Base-by-base conservation (phyloP, 2,797 vertebrate species). In the Pampus argenteus region DNA sequence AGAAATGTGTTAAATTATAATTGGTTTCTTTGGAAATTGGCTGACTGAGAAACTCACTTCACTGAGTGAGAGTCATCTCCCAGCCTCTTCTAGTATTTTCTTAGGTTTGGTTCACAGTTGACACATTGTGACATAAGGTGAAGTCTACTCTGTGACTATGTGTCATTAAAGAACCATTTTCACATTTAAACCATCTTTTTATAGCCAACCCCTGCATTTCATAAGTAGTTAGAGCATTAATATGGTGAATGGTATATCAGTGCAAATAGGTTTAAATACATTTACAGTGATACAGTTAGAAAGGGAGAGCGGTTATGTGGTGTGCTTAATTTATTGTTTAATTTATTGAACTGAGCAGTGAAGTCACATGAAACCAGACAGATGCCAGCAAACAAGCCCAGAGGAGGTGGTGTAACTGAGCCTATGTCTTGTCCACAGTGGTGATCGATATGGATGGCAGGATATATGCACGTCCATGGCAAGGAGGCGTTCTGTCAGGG, bases 381-480 rank as follows among this genome's bases (percentile, higher is more conserved):
- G n/a, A 2, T 66, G 23, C 22, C 15, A 59, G 6, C 6, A 38
- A 49, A 50, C 15, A 50, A 42, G 18, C 51, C 2, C 3, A 23
- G 40, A 45, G 4, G 9, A 66, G 7, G 2, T 29, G 31, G 17
- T 56, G 20, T 80, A 54, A 82, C 68, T 20, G 17, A 38, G 10
- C 8, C 14, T 71, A 38, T 65, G n/a, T 83, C 17, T 83, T 25
- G 22, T 78, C 17, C 44, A 95, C 47, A 99, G 98, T 96, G 83
- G 56, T 99, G 45, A 90, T 98, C 0, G 98, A 99, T 86, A 95
- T 96, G 20, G 98, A 99, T 3, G 98, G 98, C 23, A 96, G 98
- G 90, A 97, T 99, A 91, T 99, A 98, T 52, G 94, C 94, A 25
- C 95, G 97, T 51, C 95, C 89, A 36, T 99, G 98, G 97, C 96